These are phyloP conservation scores for Tachysurus fulvidraco DNA, from an alignment of 2,113 vertebrate genomes.

Conservation along the genomic window DNA sequence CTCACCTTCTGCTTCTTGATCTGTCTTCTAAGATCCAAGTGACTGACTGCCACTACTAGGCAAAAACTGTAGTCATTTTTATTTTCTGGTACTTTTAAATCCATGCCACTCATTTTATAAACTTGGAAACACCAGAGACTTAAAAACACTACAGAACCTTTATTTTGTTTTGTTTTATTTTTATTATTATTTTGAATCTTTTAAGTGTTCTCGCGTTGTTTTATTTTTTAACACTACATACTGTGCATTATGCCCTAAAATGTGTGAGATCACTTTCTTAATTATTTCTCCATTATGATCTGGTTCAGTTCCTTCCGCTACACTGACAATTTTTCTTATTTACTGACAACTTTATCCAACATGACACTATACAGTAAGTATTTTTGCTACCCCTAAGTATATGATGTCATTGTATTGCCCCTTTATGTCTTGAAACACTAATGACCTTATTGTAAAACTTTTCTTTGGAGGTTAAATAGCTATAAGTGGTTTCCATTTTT, in stretches of 20 bases:
- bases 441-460: slow-evolving; percentile 13
- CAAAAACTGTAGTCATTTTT: slow-evolving; percentile 41
- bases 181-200: neutral
- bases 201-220: neutral
- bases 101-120: slow-evolving; percentile 28
- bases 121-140: slow-evolving; percentile 27
- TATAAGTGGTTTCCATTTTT: slow-evolving; percentile 29
- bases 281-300: slow-evolving; percentile 10
- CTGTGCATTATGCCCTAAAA: slow-evolving; percentile 7
- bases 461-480: slow-evolving; percentile 26
- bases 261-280: neutral
- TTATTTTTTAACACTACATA: slow-evolving; percentile 8
- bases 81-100: slow-evolving; percentile 32
- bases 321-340: slow-evolving; percentile 13
- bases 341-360: slow-evolving; percentile 7
- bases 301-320: neutral
- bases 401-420: neutral
- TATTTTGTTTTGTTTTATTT: neutral
- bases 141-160: slow-evolving; percentile 13
- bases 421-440: slow-evolving; percentile 32
- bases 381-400: slow-evolving; percentile 31
- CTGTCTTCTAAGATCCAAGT: slow-evolving; percentile 12
- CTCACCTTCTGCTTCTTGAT: slow-evolving; percentile 36
- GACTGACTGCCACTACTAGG: slow-evolving; percentile 42
- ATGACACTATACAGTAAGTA: slow-evolving; percentile 13